Evolutionary conservation across 35 echinoderm and acorn worm species (phyloP).

Genomic region (Amphiura filiformis): DNA sequence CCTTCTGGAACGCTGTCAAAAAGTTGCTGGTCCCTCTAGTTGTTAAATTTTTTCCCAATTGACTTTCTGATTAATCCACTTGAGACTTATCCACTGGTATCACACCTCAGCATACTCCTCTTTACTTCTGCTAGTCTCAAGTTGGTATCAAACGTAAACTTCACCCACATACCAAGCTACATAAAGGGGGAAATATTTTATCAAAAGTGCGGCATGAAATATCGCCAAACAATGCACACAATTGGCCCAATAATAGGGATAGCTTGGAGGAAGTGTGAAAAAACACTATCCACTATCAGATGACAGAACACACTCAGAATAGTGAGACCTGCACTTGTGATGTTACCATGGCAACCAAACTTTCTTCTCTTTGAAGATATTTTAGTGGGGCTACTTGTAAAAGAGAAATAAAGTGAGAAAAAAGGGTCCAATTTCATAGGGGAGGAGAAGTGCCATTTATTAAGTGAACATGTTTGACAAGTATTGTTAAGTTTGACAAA

Average conservation of each 20-base stretch:
- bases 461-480: too few relatives aligned
- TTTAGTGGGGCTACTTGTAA: background rate
- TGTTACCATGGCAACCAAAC: background rate
- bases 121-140: too few relatives aligned
- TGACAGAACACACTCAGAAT: background rate
- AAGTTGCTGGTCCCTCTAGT: too few relatives aligned
- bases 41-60: too few relatives aligned
- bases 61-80: too few relatives aligned
- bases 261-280: background rate
- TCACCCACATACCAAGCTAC: too few relatives aligned
- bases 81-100: too few relatives aligned
- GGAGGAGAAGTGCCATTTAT: background rate
- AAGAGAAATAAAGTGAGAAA: background rate
- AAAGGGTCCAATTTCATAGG: background rate
- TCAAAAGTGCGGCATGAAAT: too few relatives aligned
- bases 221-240: background rate
- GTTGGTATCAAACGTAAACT: too few relatives aligned
- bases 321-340: background rate
- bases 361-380: background rate
- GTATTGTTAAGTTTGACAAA: too few relatives aligned
- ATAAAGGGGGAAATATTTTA: too few relatives aligned
- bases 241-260: background rate
- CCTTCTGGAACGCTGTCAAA: background rate
- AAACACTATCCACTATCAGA: slow-evolving; percentile 8
- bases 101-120: too few relatives aligned